Percentiles rank a stretch among this genome's conserved stretches.
phyloP scores from a whole-genome alignment of 2,797 vertebrate species.

The Orientallactaga sibirica region DNA sequence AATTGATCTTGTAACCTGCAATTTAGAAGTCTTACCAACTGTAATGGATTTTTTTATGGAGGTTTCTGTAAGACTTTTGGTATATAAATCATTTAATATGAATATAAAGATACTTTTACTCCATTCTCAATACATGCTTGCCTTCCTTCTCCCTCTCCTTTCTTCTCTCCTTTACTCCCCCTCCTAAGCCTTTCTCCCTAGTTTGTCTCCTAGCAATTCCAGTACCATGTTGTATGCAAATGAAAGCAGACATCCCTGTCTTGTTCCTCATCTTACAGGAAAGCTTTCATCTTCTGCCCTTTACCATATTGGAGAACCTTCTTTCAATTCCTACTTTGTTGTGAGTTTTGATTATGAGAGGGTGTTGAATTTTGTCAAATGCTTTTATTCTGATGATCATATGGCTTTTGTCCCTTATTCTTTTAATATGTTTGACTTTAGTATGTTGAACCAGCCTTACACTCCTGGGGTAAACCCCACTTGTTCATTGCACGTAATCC shows the following conservation, averaged over 20 bases:
- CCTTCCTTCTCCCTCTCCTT: too few relatives aligned
- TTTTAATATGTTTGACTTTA: conserved; percentile 31
- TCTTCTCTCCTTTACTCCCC: background rate
- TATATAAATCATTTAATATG: background rate
- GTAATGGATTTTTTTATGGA: background rate
- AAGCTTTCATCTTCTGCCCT: background rate
- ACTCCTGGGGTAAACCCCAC: background rate
- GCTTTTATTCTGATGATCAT: background rate
- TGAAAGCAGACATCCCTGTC: background rate
- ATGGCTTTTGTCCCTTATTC: background rate
- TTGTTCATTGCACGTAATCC: background rate
- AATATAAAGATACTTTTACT: background rate
- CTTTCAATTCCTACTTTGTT: background rate
- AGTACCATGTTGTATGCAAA: background rate
- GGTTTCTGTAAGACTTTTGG: background rate
- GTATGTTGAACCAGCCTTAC: background rate
- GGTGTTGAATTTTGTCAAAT: background rate
- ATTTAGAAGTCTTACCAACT: background rate
- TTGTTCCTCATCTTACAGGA: background rate
- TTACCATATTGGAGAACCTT: background rate
- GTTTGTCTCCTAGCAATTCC: background rate
- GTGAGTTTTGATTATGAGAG: background rate
- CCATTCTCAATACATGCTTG: background rate
- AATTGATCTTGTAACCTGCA: background rate
- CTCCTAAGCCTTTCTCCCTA: background rate